These are phyloP conservation scores for Pygmarrhopalites habei DNA, from an alignment of 1,140 invertebrate species.

Conservation along the genomic window DNA sequence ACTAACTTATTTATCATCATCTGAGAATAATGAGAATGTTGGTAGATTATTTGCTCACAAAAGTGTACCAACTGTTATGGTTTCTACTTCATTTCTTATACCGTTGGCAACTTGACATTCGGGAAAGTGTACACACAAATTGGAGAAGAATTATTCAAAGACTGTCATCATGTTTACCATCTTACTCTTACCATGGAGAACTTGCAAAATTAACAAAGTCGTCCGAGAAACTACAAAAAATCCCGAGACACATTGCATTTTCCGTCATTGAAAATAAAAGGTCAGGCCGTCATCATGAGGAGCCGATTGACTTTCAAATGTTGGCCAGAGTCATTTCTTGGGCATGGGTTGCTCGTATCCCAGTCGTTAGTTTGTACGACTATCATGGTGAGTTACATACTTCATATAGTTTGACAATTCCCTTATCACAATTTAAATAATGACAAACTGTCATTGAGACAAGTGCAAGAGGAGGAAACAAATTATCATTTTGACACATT, in stretches of 20 bases:
- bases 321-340: constrained; percentile 31
- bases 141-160: constrained; percentile 10
- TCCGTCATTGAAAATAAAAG: constrained; percentile 11
- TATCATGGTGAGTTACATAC: constrained; percentile 29
- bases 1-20: too few relatives aligned
- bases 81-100: constrained; percentile 22
- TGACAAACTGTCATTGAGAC: too few relatives aligned
- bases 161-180: constrained; percentile 24
- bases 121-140: constrained; percentile 7
- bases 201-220: constrained; percentile 14
- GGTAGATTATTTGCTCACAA: constrained; percentile 8
- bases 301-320: constrained; percentile 17
- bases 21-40: constrained; percentile 12
- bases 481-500: background rate
- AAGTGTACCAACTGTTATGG: constrained; percentile 19
- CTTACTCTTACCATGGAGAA: constrained; percentile 9
- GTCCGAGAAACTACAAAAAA: constrained; percentile 17
- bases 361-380: constrained; percentile 34
- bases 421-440: too few relatives aligned
- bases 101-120: constrained; percentile 18
- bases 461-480: too few relatives aligned
- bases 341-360: constrained; percentile 29
- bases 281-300: background rate
- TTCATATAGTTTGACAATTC: too few relatives aligned
- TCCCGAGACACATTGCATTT: constrained; percentile 34